Evolutionary conservation across 2,797 vertebrate genomes (phyloP).

Genomic region (Dryobates pubescens): DNA sequence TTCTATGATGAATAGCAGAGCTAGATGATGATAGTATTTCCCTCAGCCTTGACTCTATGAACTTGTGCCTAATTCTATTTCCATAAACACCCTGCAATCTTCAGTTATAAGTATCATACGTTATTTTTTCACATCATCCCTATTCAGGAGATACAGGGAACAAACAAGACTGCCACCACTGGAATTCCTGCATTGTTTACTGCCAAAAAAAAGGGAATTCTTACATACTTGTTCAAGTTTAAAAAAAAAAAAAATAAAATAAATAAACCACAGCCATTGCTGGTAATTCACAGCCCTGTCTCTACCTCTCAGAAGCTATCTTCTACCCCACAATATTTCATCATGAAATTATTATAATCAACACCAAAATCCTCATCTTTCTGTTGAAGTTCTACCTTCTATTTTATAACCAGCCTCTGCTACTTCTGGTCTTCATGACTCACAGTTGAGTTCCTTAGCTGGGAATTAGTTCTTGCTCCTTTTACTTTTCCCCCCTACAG

Average conservation of each 20-base stretch:
- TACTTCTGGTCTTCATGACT: background rate
- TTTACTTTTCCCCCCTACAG: background rate
- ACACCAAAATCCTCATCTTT: background rate
- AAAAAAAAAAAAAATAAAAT: background rate
- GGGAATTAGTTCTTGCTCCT: conserved; percentile 1
- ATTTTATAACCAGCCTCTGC: background rate
- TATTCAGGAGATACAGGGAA: background rate
- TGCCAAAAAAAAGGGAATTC: background rate
- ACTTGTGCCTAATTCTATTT: background rate
- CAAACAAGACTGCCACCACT: background rate
- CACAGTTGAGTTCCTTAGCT: background rate
- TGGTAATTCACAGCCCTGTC: background rate
- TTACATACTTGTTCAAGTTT: background rate
- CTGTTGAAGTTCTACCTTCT: conserved; percentile 10
- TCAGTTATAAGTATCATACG: background rate
- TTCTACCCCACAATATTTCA: background rate
- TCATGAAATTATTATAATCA: background rate
- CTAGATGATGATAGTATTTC: background rate
- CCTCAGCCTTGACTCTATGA: background rate
- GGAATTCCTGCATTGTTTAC: background rate
- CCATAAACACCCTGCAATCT: background rate
- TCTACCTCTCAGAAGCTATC: background rate
- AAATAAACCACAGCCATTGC: background rate
- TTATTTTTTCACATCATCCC: background rate
- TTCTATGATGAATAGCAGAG: background rate